Conservation (phyloP, 2,888 invertebrate species). For the Palloptera scutellata region DNA sequence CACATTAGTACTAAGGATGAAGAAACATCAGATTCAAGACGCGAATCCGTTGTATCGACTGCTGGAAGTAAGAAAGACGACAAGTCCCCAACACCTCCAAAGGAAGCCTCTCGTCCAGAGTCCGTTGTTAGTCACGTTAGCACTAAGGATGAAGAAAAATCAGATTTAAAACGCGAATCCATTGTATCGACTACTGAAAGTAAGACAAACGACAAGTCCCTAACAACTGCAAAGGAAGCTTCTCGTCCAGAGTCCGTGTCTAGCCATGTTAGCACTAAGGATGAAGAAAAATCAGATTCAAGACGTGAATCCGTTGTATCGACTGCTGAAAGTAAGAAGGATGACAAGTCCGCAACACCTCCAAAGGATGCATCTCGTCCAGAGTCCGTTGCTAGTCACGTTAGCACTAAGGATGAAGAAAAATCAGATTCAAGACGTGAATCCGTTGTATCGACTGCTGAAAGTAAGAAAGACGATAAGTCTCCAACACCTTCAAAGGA, state of each 20-base stretch:
- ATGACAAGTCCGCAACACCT: conserved; percentile 27
- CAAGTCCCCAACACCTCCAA: conserved; percentile 32
- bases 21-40: conserved; percentile 25
- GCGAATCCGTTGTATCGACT: conserved; percentile 14
- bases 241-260: conserved; percentile 48
- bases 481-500: conserved; percentile 18
- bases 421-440: conserved; percentile 27
- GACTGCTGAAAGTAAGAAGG: conserved; percentile 30
- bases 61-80: conserved; percentile 33
- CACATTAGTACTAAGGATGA: conserved; percentile 11
- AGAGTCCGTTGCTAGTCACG: conserved; percentile 36
- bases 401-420: conserved; percentile 20
- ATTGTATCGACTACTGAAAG: conserved; percentile 18
- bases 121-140: conserved; percentile 41
- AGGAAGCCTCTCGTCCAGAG: conserved; percentile 53
- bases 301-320: conserved; percentile 27
- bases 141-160: conserved; percentile 30
- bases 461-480: conserved; percentile 31
- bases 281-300: conserved; percentile 21
- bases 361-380: conserved; percentile 51
- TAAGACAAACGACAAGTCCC: conserved; percentile 23
- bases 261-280: neutral
- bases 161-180: conserved; percentile 29
- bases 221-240: conserved; percentile 38
- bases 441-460: conserved; percentile 19